Percentiles rank a stretch among this genome's conserved stretches.
Evolutionary conservation across 2,797 vertebrate species (phyloP).

Genomic region (Valencia hispanica): DNA sequence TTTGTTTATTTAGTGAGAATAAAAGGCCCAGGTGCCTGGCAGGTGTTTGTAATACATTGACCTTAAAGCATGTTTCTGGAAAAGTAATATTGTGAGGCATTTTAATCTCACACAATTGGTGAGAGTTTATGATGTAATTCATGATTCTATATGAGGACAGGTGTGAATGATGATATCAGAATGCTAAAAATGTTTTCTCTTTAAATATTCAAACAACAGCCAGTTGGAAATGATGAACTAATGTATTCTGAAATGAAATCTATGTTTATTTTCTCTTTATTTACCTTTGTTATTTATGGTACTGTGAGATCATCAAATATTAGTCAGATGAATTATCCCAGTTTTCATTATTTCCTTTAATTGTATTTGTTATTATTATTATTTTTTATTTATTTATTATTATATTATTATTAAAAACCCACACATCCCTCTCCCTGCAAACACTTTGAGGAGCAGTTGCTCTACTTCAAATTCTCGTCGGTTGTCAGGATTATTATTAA

Average conservation of each 20-base stretch:
- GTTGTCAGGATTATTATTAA: background rate
- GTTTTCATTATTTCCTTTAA: background rate
- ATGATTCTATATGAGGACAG: background rate
- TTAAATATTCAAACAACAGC: background rate
- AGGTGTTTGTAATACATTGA: background rate
- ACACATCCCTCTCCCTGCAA: background rate
- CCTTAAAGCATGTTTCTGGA: background rate
- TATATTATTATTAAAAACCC: too few species aligned
- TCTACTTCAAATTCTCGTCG: background rate
- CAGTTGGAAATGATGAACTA: background rate
- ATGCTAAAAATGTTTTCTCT: background rate
- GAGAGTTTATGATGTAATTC: background rate
- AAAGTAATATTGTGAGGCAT: constrained; percentile 12
- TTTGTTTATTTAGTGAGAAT: constrained; percentile 2
- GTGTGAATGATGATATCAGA: background rate
- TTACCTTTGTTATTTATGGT: background rate
- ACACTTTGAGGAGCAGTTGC: background rate
- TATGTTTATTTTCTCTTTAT: background rate
- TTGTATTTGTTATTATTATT: background rate
- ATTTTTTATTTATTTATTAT: too few species aligned
- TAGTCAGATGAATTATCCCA: background rate
- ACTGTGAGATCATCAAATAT: background rate
- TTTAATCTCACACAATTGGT: constrained; percentile 8
- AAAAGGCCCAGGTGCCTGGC: background rate
- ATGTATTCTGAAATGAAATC: background rate